Conservation (phyloP, 2,888 invertebrate species). For the Megaustenia siamemsis region DNA sequence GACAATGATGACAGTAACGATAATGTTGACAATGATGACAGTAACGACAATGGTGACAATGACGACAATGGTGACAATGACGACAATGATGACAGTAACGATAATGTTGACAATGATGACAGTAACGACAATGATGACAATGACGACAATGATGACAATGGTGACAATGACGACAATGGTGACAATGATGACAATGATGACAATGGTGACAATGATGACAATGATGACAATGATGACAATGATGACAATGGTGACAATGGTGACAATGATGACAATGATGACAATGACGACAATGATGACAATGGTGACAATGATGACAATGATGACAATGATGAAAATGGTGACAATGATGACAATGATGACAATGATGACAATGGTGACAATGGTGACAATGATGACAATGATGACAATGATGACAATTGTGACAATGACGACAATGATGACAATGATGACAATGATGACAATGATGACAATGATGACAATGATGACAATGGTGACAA, state of each 20-base stretch:
- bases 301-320: conserved; percentile 22
- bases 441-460: conserved; percentile 27
- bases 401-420: conserved; percentile 29
- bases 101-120: background rate
- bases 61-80: background rate
- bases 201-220: background rate
- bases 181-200: background rate
- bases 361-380: background rate
- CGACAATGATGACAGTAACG: background rate
- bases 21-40: background rate
- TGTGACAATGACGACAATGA: conserved; percentile 16
- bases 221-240: background rate
- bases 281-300: conserved; percentile 23
- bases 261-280: conserved; percentile 14
- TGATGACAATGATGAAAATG: conserved; percentile 24
- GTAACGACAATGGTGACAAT: background rate
- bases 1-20: conserved; percentile 20
- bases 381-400: background rate
- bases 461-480: background rate
- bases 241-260: background rate
- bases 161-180: background rate
- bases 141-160: conserved; percentile 1
- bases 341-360: background rate
- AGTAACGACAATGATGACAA: background rate
- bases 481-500: too few species aligned